Percentiles rank a stretch among this genome's conserved stretches.
phyloP scores from a whole-genome alignment of 37 sponge, comb jelly and placozoan genomes.

The Eunapius fragilis region DNA sequence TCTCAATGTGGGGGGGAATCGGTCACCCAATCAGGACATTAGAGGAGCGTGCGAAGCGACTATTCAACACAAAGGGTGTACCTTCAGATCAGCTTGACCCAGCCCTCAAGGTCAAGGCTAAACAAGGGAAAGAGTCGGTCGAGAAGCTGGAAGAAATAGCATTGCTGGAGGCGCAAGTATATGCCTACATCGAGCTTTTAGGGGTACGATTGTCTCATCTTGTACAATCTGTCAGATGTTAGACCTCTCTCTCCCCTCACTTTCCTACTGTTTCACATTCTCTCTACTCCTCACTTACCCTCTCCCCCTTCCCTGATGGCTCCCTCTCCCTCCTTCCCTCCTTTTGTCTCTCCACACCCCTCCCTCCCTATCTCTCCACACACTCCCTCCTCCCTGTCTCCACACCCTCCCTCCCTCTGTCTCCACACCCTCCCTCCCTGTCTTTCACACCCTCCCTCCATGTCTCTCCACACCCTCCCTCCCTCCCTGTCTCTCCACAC shows the following conservation, averaged over 20 bases:
- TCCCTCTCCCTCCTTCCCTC: no score
- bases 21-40: conserved; percentile 59
- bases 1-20: neutral
- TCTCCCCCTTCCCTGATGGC: no score
- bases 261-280: no score
- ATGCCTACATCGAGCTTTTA: conserved; percentile 80
- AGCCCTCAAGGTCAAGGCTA: conserved; percentile 81
- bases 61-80: conserved; percentile 85
- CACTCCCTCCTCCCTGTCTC: no score
- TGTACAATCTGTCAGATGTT: no score
- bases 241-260: no score
- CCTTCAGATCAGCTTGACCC: conserved; percentile 56
- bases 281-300: no score
- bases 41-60: conserved; percentile 87
- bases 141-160: conserved; percentile 82
- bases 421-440: neutral
- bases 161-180: conserved; percentile 84
- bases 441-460: neutral
- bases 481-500: neutral
- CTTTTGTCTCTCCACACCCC: no score
- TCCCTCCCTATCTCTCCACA: no score
- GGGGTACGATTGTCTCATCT: conserved; percentile 28
- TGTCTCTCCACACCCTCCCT: neutral
- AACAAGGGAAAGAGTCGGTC: conserved; percentile 32
- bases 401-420: no score